phyloP scores from a whole-genome alignment of 92 coral and sea anemone species.

The Palythoa grandis region DNA sequence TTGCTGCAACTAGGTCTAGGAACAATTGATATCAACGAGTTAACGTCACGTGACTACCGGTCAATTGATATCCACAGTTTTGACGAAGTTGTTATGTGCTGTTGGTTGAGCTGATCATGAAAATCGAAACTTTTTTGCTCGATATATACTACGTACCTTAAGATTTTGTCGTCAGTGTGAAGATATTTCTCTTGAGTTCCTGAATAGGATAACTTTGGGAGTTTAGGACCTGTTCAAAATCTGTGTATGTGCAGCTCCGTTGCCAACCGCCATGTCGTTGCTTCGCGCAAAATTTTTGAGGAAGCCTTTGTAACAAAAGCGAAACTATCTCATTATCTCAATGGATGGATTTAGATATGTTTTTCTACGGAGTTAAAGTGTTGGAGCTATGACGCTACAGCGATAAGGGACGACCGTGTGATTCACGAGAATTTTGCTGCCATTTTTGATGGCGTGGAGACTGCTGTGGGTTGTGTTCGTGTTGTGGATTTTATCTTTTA shows the following conservation, averaged over 20 bases:
- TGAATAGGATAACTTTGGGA: not conserved
- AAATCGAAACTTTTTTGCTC: not conserved
- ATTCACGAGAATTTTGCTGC: slow-evolving; percentile 2
- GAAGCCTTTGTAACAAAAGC: not conserved
- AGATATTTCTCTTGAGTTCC: not conserved
- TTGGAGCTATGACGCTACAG: not conserved
- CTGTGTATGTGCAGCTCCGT: not conserved
- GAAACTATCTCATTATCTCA: not conserved
- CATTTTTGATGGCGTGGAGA: slow-evolving; percentile 38
- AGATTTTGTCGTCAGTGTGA: not conserved
- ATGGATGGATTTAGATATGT: not conserved
- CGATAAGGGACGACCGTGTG: not conserved
- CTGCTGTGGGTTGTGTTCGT: slow-evolving; percentile 13
- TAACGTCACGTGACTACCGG: not conserved
- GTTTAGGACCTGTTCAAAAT: not conserved
- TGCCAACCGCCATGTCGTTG: slow-evolving; percentile 9
- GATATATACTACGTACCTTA: not conserved
- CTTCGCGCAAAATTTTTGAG: not conserved
- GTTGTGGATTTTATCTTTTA: slow-evolving; percentile 7
- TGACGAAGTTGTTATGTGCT: not conserved
- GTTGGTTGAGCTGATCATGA: not conserved
- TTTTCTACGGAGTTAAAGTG: not conserved
- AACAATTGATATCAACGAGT: not conserved
- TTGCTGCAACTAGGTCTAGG: too few relatives aligned
- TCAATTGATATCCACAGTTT: not conserved